Evolutionary conservation across 2,888 invertebrate species (phyloP).

Genomic region (Heliconius charithonia): DNA sequence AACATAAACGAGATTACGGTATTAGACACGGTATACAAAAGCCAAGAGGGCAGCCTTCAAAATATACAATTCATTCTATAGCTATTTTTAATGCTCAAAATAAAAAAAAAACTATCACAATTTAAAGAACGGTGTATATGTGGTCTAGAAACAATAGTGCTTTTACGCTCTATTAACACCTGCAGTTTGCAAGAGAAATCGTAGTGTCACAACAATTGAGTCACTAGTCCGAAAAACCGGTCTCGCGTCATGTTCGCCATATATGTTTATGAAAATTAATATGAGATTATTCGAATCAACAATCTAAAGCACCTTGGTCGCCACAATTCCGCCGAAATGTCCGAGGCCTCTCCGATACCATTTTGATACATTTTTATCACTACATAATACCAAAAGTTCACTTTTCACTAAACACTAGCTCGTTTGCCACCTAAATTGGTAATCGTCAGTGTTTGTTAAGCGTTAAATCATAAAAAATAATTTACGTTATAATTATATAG

Average conservation of each 20-base stretch:
- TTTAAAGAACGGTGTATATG: conserved; percentile 4
- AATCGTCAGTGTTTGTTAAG: conserved; percentile 40
- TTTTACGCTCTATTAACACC: conserved; percentile 38
- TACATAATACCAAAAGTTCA: conserved; percentile 52
- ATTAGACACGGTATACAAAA: conserved; percentile 36
- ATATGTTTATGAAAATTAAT: conserved; percentile 43
- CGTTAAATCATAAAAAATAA: conserved; percentile 9
- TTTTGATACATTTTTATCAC: conserved; percentile 73
- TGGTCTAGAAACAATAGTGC: conserved; percentile 21
- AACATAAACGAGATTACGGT: conserved; percentile 40
- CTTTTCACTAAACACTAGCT: conserved; percentile 32
- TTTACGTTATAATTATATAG: not conserved
- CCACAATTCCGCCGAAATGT: conserved; percentile 84
- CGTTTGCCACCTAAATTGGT: conserved; percentile 31
- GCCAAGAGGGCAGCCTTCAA: conserved; percentile 15
- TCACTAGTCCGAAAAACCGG: conserved; percentile 46
- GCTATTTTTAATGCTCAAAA: conserved; percentile 9
- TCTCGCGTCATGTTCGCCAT: conserved; percentile 49
- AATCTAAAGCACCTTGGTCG: conserved; percentile 80
- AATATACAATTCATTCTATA: conserved; percentile 17
- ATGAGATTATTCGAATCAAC: conserved; percentile 49
- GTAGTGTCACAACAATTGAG: conserved; percentile 48
- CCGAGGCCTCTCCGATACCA: conserved; percentile 79
- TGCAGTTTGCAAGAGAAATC: conserved; percentile 38
- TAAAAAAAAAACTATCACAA: not conserved